A percentile compares a stretch with the other conserved stretches of the same genome.
Evolutionary conservation across 2,888 invertebrate genomes (phyloP).

Genomic region (Laspeyria flexula): DNA sequence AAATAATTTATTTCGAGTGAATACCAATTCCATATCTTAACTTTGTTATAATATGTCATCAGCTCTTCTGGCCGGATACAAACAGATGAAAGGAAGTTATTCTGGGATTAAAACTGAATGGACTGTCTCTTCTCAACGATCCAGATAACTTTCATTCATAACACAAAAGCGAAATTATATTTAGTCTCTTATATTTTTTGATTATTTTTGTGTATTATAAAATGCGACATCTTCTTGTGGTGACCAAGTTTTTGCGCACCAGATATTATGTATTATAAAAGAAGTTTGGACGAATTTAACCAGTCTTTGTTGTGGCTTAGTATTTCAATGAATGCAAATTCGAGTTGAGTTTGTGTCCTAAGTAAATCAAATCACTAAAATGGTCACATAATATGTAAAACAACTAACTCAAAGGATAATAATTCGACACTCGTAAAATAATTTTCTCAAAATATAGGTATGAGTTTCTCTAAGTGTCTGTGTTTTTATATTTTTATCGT

Average conservation of each 20-base stretch:
- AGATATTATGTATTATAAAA: background rate
- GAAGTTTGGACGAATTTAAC: background rate
- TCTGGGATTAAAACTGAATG: slow-evolving; percentile 43
- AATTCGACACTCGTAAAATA: no score
- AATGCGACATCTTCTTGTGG: slow-evolving; percentile 26
- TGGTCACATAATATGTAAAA: background rate
- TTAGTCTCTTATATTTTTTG: slow-evolving; percentile 13
- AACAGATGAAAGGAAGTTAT: slow-evolving; percentile 46
- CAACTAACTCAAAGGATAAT: no score
- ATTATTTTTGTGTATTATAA: slow-evolving; percentile 12
- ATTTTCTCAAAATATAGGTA: no score
- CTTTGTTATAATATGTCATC: slow-evolving; percentile 36
- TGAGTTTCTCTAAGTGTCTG: no score
- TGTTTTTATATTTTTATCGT: no score
- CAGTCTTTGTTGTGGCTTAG: background rate
- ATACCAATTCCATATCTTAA: slow-evolving; percentile 16
- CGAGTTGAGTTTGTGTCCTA: background rate
- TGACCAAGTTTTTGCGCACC: no score
- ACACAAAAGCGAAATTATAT: slow-evolving; percentile 31
- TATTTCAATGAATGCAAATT: background rate
- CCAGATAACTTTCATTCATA: slow-evolving; percentile 35
- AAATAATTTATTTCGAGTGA: slow-evolving; percentile 4
- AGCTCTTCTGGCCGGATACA: slow-evolving; percentile 43
- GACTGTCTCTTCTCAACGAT: slow-evolving; percentile 16
- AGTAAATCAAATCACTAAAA: background rate